Evolutionary conservation across 2,797 vertebrate species (phyloP).

Genomic region (Saxicola maurus): DNA sequence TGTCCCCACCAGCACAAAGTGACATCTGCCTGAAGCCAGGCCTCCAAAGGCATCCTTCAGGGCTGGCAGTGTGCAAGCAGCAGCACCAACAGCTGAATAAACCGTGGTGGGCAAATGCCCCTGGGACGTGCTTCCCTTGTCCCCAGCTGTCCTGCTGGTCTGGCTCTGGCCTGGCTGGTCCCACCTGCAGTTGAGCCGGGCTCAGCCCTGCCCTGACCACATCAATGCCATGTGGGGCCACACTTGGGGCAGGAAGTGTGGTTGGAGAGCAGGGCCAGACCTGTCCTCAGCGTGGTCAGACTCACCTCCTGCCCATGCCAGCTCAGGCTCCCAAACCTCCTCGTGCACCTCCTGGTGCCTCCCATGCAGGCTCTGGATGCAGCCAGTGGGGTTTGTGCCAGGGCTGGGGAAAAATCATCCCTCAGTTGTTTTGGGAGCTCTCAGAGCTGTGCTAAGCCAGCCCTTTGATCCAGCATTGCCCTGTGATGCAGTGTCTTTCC

Average conservation of each 20-base stretch:
- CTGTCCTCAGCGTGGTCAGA: not conserved
- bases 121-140: not conserved
- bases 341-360: not conserved
- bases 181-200: rapidly evolving
- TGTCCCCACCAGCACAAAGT: not conserved
- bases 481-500: not conserved
- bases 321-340: not conserved
- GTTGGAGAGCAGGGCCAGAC: slow-evolving; percentile 24
- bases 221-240: not conserved
- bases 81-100: not conserved
- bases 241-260: not conserved
- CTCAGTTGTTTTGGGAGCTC: rapidly evolving
- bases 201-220: slow-evolving; percentile 25
- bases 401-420: not conserved
- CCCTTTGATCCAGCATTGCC: not conserved
- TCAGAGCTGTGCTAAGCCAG: not conserved
- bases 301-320: not conserved
- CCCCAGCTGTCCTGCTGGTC: not conserved
- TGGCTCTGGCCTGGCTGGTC: not conserved
- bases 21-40: not conserved
- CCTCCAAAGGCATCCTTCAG: not conserved
- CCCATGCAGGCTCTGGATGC: not conserved
- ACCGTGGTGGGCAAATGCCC: rapidly evolving
- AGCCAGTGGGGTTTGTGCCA: rapidly evolving
- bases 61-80: not conserved